Base-by-base conservation (phyloP, 2,888 invertebrate species). In the Notocelia uddmanniana region DNA sequence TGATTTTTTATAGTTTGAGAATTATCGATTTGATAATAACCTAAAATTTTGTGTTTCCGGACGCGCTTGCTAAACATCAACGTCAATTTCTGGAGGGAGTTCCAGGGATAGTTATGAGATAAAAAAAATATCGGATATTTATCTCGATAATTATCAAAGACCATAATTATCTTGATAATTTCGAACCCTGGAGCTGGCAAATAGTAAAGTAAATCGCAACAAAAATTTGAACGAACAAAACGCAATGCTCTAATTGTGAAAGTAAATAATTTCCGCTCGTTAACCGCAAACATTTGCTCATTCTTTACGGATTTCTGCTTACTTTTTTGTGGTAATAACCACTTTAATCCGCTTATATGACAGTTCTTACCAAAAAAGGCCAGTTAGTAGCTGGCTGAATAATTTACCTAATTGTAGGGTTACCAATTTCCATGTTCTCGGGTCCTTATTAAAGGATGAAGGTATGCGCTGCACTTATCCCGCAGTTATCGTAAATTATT, bases 401-500 rank as follows among this genome's bases (percentile, higher is more conserved):
- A 48, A 52, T 52, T 64, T 21, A 52, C 21, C 63, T 64, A 37
- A 64, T 64, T 50, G 50, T 63, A 34, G 50, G 50, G 21, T 52
- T n/a, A n/a, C 50, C 50, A 62, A 62, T 34, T 50, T 34, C 8
- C 52, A 62, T 62, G 34, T 64, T 52, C 34, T 54, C 50, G 34
- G 13, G 31, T 62, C 48, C 26, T 19, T 63, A 63, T 52, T 52
- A 63, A 52, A 64, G 52, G 15, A 64, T 50, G 34, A 26, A 3
- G 10, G n/a, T 63, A 50, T 52, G 37, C 21, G 63, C 52, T 64
- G 34, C 55, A 54, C 23, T 66, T 55, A 67, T 57, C 57, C 54
- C 13, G 41, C 13, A 64, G 63, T 64, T 64, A 64, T 64, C 63
- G 63, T 64, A 64, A 64, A 64, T 64, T 52, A 64, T 64, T 52